Evolutionary conservation across 2,113 vertebrate species (phyloP), one percentile per base, ranked within the genome.

Genomic region (Pristiophorus japonicus): DNA sequence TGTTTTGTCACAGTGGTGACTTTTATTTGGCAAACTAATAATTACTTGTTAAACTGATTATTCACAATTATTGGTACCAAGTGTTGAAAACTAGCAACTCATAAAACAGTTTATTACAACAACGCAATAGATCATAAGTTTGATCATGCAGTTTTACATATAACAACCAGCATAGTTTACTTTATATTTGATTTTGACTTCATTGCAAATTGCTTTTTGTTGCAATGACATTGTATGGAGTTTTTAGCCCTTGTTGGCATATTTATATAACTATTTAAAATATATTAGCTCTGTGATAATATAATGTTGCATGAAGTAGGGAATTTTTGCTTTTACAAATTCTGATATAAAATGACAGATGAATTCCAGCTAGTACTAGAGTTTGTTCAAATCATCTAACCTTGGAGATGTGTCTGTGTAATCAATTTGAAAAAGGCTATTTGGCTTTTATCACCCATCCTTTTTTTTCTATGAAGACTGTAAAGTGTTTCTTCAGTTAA

Each of bases 311-410:
- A 73, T 94, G 93, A 73, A 18, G 22, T 67, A 59, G 62, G 16
- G 65, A 47, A 70, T 94, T 66, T 93, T 70, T 14, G 38, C 16
- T 94, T 94, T 67, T 67, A 94, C 67, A 45, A 66, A 94, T 92
- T 59, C 59, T n/a, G 59, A 55, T 55, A 34, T 59, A 90, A 14
- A 70, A 45, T 70, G 93, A 65, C 59, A 18, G 55, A 30, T 59
- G 51, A 10, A 63, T 92, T 38, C 4, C 59, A 63, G 3, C 30
- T 62, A 8, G 59, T 63, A n/a, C 4, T 92, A 16, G 18, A 55
- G 65, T 59, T 65, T 63, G 30, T 62, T 62, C 88, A 91, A n/a
- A 91, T 91, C 88, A 94, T 12, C 65, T 94, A 27, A 67, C 1
- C 45, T 93, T 92, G 59, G 38, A 70, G 65, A 45, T 47, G 27